A percentile compares a stretch with the other conserved stretches of the same genome.
Evolutionary conservation across 1,140 invertebrate species (phyloP).

Genomic region (Drusus annulatus): DNA sequence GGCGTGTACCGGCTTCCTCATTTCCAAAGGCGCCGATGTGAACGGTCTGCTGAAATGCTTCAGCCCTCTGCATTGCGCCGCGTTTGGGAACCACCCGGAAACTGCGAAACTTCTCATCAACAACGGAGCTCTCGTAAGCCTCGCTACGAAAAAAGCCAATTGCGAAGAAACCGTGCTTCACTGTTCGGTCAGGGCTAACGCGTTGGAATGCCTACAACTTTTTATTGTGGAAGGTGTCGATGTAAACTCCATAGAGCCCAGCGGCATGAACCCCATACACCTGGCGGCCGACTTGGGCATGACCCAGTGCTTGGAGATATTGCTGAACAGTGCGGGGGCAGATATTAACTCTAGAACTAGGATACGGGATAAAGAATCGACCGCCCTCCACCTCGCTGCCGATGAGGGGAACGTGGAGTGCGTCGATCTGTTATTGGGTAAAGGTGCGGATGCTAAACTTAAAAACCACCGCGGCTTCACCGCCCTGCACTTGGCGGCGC

Average conservation of each 20-base stretch:
- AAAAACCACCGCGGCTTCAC: slow-evolving; percentile 85
- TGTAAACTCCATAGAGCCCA: slow-evolving; percentile 78
- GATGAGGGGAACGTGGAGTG: slow-evolving; percentile 84
- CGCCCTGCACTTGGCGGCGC: slow-evolving; percentile 82
- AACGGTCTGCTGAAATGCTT: slow-evolving; percentile 79
- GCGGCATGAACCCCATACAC: slow-evolving; percentile 83
- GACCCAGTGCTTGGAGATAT: slow-evolving; percentile 76
- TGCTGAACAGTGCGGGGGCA: slow-evolving; percentile 78
- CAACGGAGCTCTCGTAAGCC: slow-evolving; percentile 76
- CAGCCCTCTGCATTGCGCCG: slow-evolving; percentile 85
- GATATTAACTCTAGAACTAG: slow-evolving; percentile 76
- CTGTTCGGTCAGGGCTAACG: slow-evolving; percentile 82
- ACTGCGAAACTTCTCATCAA: slow-evolving; percentile 81
- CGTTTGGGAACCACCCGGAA: slow-evolving; percentile 83
- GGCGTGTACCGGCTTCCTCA: slow-evolving; percentile 79
- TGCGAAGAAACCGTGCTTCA: slow-evolving; percentile 84
- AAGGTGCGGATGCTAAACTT: slow-evolving; percentile 79
- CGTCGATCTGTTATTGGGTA: slow-evolving; percentile 79
- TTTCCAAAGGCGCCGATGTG: slow-evolving; percentile 78
- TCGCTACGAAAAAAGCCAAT: slow-evolving; percentile 74
- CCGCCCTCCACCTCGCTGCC: slow-evolving; percentile 85
- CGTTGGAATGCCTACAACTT: slow-evolving; percentile 80
- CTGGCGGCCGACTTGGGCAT: slow-evolving; percentile 83
- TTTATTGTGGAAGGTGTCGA: slow-evolving; percentile 80
- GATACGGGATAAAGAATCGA: slow-evolving; percentile 79